Conservation (phyloP, 1,140 invertebrate species). For the Oryctes rhinoceros region DNA sequence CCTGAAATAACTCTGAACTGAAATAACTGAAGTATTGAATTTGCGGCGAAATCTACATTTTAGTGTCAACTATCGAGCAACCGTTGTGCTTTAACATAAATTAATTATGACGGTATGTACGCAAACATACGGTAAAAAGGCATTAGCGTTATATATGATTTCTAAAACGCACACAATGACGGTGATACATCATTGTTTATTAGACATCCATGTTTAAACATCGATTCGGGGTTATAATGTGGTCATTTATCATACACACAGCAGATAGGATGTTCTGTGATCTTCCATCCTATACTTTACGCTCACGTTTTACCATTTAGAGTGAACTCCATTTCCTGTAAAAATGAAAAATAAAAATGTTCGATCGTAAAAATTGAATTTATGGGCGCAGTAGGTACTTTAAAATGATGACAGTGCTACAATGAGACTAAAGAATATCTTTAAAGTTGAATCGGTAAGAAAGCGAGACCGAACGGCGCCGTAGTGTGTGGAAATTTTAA, state of each 20-base stretch:
- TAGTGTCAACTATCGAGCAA: background rate
- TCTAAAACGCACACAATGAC: conserved; percentile 44
- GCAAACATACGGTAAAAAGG: background rate
- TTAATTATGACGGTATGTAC: conserved; percentile 14
- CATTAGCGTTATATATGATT: conserved; percentile 42
- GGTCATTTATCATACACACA: conserved; percentile 47
- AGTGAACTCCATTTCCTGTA: conserved; percentile 1
- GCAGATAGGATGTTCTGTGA: conserved; percentile 28
- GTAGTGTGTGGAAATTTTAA: background rate
- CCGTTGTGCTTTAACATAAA: conserved; percentile 10
- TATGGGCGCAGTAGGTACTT: background rate
- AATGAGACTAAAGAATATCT: background rate
- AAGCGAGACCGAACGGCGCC: background rate
- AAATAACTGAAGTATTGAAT: too few relatives aligned
- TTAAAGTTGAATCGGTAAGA: background rate
- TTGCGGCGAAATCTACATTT: background rate
- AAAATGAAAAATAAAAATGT: conserved; percentile 34
- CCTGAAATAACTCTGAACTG: background rate
- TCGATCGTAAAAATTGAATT: conserved; percentile 36
- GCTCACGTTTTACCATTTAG: conserved; percentile 30
- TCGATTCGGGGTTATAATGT: conserved; percentile 48
- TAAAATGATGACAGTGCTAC: background rate
- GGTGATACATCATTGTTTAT: conserved; percentile 50
- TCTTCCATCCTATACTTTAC: conserved; percentile 13
- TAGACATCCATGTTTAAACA: conserved; percentile 49